Conservation (phyloP, 2,797 vertebrate genomes). For the Myotis planiceps region DNA sequence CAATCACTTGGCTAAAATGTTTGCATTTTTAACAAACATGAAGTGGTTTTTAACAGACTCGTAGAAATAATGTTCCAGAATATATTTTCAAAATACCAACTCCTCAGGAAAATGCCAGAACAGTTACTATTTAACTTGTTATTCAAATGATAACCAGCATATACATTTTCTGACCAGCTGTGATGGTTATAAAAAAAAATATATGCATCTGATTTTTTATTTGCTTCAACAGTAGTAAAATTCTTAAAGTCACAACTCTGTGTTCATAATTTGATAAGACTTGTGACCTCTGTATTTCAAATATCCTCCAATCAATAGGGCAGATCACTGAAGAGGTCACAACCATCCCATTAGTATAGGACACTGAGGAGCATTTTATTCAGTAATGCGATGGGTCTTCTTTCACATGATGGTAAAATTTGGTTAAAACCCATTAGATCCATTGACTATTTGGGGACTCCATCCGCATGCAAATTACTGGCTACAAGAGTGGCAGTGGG, state of each 20-base stretch:
- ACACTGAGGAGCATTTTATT: constrained; percentile 18
- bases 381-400: not conserved
- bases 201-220: constrained; percentile 49
- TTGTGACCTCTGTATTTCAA: constrained; percentile 43
- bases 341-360: not conserved
- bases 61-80: not conserved
- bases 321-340: not conserved
- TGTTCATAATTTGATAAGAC: constrained; percentile 75
- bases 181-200: not conserved
- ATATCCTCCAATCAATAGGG: not conserved
- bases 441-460: constrained; percentile 9
- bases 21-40: constrained; percentile 25
- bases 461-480: not conserved
- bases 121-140: not conserved
- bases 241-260: constrained; percentile 67
- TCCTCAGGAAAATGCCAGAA: not conserved
- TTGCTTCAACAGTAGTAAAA: constrained; percentile 79
- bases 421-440: constrained; percentile 45
- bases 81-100: constrained; percentile 33
- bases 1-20: not conserved
- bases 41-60: not conserved
- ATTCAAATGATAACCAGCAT: not conserved
- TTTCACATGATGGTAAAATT: constrained; percentile 45
- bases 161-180: not conserved
- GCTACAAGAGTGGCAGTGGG: not conserved